A percentile compares a stretch with the other conserved stretches of the same genome.
Conservation (phyloP, 2,888 invertebrate genomes). For the Hydropsyche betteni region DNA sequence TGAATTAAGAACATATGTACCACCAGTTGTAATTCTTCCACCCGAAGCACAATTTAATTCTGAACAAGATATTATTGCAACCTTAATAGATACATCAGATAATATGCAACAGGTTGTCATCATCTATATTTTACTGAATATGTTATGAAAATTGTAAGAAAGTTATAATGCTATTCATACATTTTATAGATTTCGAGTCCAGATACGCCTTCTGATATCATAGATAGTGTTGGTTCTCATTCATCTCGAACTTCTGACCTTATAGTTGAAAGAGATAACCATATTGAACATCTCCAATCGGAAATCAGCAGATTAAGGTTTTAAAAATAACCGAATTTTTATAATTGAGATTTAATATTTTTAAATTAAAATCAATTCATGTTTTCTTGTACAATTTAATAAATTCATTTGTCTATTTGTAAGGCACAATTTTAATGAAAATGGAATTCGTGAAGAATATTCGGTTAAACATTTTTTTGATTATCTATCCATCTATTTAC, state of each 20-base stretch:
- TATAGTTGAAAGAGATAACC: constrained; percentile 72
- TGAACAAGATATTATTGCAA: constrained; percentile 68
- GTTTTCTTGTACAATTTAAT: too few species aligned
- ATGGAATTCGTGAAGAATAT: too few species aligned
- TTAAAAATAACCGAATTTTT: constrained; percentile 47
- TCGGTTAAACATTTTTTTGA: too few species aligned
- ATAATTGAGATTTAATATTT: constrained; percentile 54
- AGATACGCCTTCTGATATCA: constrained; percentile 54
- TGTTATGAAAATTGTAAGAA: not conserved
- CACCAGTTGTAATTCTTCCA: constrained; percentile 90
- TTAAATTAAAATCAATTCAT: too few species aligned
- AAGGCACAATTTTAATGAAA: too few species aligned
- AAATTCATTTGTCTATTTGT: too few species aligned
- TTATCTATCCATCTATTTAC: too few species aligned
- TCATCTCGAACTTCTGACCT: constrained; percentile 54
- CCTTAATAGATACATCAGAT: constrained; percentile 76
- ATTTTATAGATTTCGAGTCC: constrained; percentile 57
- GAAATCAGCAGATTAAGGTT: constrained; percentile 77
- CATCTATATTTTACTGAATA: not conserved
- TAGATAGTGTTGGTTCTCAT: constrained; percentile 40
- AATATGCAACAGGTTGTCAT: constrained; percentile 60
- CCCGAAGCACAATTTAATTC: constrained; percentile 70
- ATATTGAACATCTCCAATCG: constrained; percentile 82
- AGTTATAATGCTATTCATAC: constrained; percentile 49
- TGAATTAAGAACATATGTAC: constrained; percentile 92